A percentile compares a stretch with the other conserved stretches of the same genome.
Conservation (phyloP, 2,797 vertebrate species). For the Epinephelus malabaricus region DNA sequence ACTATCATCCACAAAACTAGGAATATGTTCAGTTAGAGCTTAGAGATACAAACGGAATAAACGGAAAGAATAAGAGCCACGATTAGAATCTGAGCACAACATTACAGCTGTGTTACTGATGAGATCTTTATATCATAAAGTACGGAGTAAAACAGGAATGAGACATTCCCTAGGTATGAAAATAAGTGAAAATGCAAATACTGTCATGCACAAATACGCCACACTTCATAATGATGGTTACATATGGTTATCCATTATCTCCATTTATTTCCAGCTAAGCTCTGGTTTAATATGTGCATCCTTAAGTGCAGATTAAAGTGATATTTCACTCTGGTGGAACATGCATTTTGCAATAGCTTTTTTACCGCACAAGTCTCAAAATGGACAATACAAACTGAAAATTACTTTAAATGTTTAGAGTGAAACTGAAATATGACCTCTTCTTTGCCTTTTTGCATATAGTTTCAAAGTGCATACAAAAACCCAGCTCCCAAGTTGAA, state of each 20-base stretch:
- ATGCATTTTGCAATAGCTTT: conserved; percentile 8
- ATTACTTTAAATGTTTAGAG: conserved; percentile 4
- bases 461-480: conserved; percentile 7
- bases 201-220: conserved; percentile 25
- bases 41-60: background rate
- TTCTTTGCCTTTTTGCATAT: conserved; percentile 1
- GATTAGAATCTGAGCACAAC: background rate
- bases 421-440: conserved; percentile 2
- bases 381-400: background rate
- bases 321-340: conserved; percentile 23
- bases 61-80: background rate
- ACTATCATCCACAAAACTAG: conserved; percentile 7
- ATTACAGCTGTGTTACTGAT: background rate
- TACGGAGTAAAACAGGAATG: conserved; percentile 8
- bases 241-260: conserved; percentile 26
- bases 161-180: conserved; percentile 4
- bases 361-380: background rate
- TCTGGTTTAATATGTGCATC: conserved; percentile 35
- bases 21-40: conserved; percentile 19
- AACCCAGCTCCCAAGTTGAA: conserved; percentile 1
- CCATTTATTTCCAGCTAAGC: conserved; percentile 28
- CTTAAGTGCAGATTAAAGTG: conserved; percentile 35
- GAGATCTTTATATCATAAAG: conserved; percentile 2
- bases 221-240: conserved; percentile 27
- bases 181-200: conserved; percentile 32